Base-by-base conservation (phyloP, 2,888 invertebrate species). In the Trissolcus brochymenae region DNA sequence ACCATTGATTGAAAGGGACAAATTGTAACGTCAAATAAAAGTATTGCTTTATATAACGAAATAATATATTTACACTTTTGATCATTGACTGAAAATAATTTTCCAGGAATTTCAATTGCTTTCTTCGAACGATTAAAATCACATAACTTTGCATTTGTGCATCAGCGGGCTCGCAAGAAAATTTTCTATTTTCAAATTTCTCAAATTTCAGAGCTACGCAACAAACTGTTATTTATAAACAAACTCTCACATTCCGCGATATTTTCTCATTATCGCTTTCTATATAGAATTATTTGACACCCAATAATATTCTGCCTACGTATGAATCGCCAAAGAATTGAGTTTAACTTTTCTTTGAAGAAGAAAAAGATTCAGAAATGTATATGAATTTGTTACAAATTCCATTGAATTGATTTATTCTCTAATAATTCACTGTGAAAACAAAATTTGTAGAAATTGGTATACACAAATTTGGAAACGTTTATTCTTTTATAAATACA, bases 271-370 rank as follows among this genome's bases (percentile, higher is more conserved):
- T 43, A 62, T 57, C 57, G 49, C 71, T 71, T 62, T 62, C 62
- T 62, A 71, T 50, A n/a, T n/a, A n/a, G 50, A 71, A 62, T 51
- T 62, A 57, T 43, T 71, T 62, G 56, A 50, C 62, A 51, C 57
- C 21, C 56, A 71, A 71, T 71, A 71, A 62, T 56, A 19, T 4
- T n/a, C 35, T 3, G 25, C 25, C 25, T 4, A 4, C 6, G 25
- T 3, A 25, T 19, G 4, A 25, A 25, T 25, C 25, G 25, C 6
- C 53, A 9, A 21, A 25, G 59, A 59, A 53, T 59, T 29, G 46
- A 46, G 49, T n/a, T 25, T 25, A 41, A 57, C 13, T 56, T 50
- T 41, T n/a, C n/a, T 43, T 19, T 13, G 19, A 54, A 54, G 14
- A 64, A 54, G 54, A 50, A 14, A 59, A 29, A 6, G n/a, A 19